Base-by-base conservation (phyloP, 1,140 invertebrate species). In the Drosophila sulfurigaster region DNA sequence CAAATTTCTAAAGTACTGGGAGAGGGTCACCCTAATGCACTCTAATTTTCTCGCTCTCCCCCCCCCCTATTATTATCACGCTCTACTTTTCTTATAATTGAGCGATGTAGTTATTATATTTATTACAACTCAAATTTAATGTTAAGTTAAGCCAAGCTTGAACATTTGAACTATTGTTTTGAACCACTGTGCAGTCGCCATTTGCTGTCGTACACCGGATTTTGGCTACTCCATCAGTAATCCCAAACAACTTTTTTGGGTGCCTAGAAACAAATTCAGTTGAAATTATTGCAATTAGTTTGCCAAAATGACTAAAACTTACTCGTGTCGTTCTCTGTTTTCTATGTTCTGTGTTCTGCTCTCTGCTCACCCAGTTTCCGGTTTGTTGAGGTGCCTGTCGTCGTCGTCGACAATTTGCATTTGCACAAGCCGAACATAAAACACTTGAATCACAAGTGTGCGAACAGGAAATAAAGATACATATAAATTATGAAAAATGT, bases 241-340 rank as follows among this genome's bases (percentile, higher is more conserved):
- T 54, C 45, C 56, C 66, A 48, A 52, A 60, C 32, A 60, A 32
- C 46, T 52, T 60, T 60, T 25, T 62, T 32, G 7, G 28, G 15
- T 25, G 67, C 58, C 58, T 15, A 54, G 48, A 11, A 63, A 54
- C 49, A 59, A 54, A 51, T 52, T 60, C 25, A 59, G 48, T 62
- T 46, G 48, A 62, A 69, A 70, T 63, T 62, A 62, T 70, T 63
- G 28, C 48, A 63, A 70, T 63, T 70, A 69, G 58, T 49, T 45
- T 11, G 25, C 45, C 28, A 56, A 30, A 25, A 56, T 65, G 51
- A 46, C 41, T 32, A 20, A 43, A 38, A 46, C 64, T 48, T n/a
- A 16, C 52, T 56, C 52, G 30, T 56, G 54, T 41, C 54, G 20
- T 25, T 25, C 20, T 25, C 20, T 25, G 20, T 25, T 25, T 25